Evolutionary conservation across 2,797 vertebrate genomes (phyloP), one percentile per base, ranked within the genome.

Genomic region (Argentina silus): DNA sequence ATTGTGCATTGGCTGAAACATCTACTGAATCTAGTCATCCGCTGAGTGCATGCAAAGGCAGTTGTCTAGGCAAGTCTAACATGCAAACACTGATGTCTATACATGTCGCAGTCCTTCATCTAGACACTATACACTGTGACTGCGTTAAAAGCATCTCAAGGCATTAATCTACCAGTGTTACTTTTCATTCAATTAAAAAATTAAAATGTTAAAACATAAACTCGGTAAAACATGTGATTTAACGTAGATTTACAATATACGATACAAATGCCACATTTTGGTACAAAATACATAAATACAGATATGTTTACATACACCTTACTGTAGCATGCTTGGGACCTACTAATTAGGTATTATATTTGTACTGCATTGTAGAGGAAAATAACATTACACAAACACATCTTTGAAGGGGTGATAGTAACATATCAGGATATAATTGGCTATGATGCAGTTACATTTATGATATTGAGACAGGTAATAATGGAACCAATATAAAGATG

Each of bases 211-310:
- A 47, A 66, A 66, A n/a, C 51, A 15, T n/a, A 7, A 12, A 36
- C 27, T 62, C 60, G 21, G 7, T 27, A 23, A 66, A 50, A 14
- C 51, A 53, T 53, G 51, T 66, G 6, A 66, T 23, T 10, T 19
- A 21, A 14, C 9, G 2, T 19, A 14, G 44, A 66, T 66, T 66
- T 66, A 66, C 64, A 66, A 23, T 23, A 23, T 23, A 65, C 63
- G 47, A 19, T 66, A 66, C 64, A 50, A 66, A 66, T 66, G 48
- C 11, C 44, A 48, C 44, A 48, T 60, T 14, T 15, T 21, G 45
- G 19, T 66, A 50, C 64, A 63, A 50, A 66, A 66, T 21, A 43
- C 15, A 14, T 42, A 62, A 14, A 43, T 48, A n/a, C 11, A 66
- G 10, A 47, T 48, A 21, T 19, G 17, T 47, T 42, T 48, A 23